Evolutionary conservation across 2,113 vertebrate species (phyloP), one percentile per base, ranked within the genome.

Genomic region (Apus apus): DNA sequence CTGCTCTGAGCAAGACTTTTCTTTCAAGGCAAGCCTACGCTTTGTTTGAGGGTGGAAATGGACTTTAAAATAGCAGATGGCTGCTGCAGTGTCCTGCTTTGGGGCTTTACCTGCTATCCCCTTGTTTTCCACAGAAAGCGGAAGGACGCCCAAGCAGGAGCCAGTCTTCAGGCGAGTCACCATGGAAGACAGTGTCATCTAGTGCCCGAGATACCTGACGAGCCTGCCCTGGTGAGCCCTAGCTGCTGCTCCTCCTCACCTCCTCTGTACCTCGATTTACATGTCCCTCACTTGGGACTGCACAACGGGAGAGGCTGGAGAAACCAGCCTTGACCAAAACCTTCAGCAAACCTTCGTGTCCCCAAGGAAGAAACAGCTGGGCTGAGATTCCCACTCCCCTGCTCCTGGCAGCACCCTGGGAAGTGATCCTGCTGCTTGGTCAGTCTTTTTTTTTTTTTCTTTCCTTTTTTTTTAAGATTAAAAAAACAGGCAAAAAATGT

Each of bases 111-210:
- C 60, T 66, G 22, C 9, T 92, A 20, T 96, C 26, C 53, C 64
- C 50, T 97, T 96, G 62, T 89, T 96, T 82, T 93, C 38, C 80
- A 84, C 96, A 97, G 96, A 96, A 75, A 77, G 92, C 1, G 30
- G 54, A 65, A 90, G 96, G 74, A 95, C 62, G 0, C 96, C 94
- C 40, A 96, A 97, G 73, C 96, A 97, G 92, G 96, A 97, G 62
- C 93, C 96, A 0, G 94, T 96, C 90, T 97, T 97, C 86, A 96
- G 96, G 72, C 32, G 96, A 72, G 96, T 97, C 53, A 94, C 96
- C 66, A 97, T 97, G 96, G 96, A 97, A 80, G 96, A 97, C 90
- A 97, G 96, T 75, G 96, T 97, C 88, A 97, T 97, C 92, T 97
- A 97, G 79, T 1, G 0, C 68, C 83, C 5, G 8, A 76, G 64